Base-by-base conservation (phyloP, 1,140 invertebrate genomes). In the Halictus rubicundus region DNA sequence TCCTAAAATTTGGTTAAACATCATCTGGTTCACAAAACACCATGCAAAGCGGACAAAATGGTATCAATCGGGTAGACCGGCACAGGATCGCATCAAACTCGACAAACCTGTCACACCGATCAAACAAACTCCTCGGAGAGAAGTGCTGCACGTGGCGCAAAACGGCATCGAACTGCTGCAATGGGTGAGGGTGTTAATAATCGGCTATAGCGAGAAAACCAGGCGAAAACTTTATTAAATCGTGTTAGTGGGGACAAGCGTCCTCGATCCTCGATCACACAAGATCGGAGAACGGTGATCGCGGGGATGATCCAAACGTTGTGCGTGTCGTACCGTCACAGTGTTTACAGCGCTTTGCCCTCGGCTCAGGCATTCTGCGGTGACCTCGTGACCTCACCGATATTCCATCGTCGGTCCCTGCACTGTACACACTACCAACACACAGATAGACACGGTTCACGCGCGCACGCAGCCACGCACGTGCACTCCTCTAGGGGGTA, bases 331-430 rank as follows among this genome's bases (percentile, higher is more conserved):
- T 93, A 93, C 92, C 92, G 92, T 93, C 92, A 93, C 92, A 93
- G 92, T 93, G 92, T 93, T 93, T 93, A 90, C 92, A 93, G 91
- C 92, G 92, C 90, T 93, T 93, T 84, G 92, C 92, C 91, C 92
- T 93, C 85, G 92, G 92, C 90, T 93, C 92, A 93, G 92, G 92
- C 92, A 93, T 93, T 93, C 92, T 93, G 92, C 87, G 92, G 89
- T 90, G 89, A 91, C 92, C 92, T 92, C 90, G 90, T 90, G 87
- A 90, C 85, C 88, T 93, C 91, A 93, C 89, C 92, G 91, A 89
- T 92, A 90, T 92, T 91, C 92, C 92, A 92, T 93, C 91, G 89
- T 89, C 85, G 85, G 66, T 86, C 83, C 83, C 71, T 78, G 82
- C 83, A 87, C 84, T 75, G 75, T 77, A 73, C 79, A 70, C 68